Base-by-base conservation (phyloP, 1,140 invertebrate genomes). In the Triops cancriformis region DNA sequence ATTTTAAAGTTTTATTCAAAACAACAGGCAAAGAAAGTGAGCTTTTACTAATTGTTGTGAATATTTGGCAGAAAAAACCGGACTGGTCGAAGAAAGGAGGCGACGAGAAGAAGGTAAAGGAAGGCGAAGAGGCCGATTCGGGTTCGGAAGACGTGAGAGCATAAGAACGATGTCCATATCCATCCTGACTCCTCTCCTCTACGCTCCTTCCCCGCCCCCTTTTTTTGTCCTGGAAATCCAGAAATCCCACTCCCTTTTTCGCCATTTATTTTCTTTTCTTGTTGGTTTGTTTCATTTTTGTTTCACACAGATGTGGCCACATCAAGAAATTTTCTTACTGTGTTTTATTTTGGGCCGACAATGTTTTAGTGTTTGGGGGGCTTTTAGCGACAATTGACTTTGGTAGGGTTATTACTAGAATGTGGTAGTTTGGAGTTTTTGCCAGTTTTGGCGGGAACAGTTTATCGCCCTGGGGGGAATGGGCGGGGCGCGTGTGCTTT, bases 51-150 rank as follows among this genome's bases (percentile, higher is more conserved):
- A 26, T 26, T 26, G 11, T 1, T 78, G 79, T 79, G 77, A 79
- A 80, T 81, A 81, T 79, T 84, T 89, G 89, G 82, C 90, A 93
- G 92, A 94, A 94, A 89, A 94, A 94, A 87, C 92, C 93, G 82
- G 92, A 94, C 87, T 94, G 92, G 93, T 93, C 93, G 84, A 94
- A 94, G 89, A 92, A 92, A 85, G 91, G 91, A 84, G 92, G 93
- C 84, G 90, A 91, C 84, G 90, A 91, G 83, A 91, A 92, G 88
- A 93, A 93, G 92, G 92, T 93, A 92, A 93, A 93, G 87, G 92
- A 92, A 85, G 89, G 90, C 84, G 91, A 93, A 85, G 91, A 80
- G n/a, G 82, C 81, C 81, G 80, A 77, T 78, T 81, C 78, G 78
- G 78, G 78, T 51, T 75, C 78, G 72, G 78, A 79, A 73, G 77